Evolutionary conservation across 2,888 invertebrate species (phyloP).

Genomic region (Diachrysia chrysitis): DNA sequence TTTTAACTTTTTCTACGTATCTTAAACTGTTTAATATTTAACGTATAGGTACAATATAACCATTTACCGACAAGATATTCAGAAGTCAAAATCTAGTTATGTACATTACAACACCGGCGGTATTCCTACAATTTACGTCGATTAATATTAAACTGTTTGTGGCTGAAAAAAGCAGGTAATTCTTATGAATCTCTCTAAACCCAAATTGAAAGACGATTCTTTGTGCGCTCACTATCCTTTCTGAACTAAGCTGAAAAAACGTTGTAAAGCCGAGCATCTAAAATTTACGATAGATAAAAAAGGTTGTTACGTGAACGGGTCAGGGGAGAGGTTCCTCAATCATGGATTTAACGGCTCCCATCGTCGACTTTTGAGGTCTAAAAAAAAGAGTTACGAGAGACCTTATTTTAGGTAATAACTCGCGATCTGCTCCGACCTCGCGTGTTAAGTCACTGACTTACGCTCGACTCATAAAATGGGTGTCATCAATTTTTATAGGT

Average conservation of each 20-base stretch:
- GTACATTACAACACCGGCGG: not conserved
- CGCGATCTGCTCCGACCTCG: conserved; percentile 28
- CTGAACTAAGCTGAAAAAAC: conserved; percentile 33
- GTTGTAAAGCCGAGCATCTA: conserved; percentile 35
- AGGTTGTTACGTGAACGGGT: conserved; percentile 38
- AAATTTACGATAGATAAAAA: conserved; percentile 58
- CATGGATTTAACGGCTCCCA: conserved; percentile 58
- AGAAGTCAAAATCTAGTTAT: too few relatives aligned
- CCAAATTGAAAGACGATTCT: conserved; percentile 22
- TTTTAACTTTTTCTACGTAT: too few relatives aligned
- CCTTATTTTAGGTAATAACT: conserved; percentile 57
- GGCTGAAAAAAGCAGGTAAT: not conserved
- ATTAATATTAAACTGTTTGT: not conserved
- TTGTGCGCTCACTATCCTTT: conserved; percentile 21
- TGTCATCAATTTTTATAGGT: conserved; percentile 46
- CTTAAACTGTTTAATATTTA: too few relatives aligned
- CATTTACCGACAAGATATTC: too few relatives aligned
- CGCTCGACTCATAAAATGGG: conserved; percentile 43
- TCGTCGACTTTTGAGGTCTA: conserved; percentile 49
- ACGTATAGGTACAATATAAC: too few relatives aligned
- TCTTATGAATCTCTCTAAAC: conserved; percentile 12
- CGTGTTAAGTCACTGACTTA: conserved; percentile 37
- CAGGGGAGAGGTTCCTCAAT: conserved; percentile 52
- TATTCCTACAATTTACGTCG: not conserved
- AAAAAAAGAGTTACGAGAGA: conserved; percentile 53